These are phyloP conservation scores for Crenuchus spilurus DNA, from an alignment of 2,797 vertebrate genomes.

Conservation along the genomic window DNA sequence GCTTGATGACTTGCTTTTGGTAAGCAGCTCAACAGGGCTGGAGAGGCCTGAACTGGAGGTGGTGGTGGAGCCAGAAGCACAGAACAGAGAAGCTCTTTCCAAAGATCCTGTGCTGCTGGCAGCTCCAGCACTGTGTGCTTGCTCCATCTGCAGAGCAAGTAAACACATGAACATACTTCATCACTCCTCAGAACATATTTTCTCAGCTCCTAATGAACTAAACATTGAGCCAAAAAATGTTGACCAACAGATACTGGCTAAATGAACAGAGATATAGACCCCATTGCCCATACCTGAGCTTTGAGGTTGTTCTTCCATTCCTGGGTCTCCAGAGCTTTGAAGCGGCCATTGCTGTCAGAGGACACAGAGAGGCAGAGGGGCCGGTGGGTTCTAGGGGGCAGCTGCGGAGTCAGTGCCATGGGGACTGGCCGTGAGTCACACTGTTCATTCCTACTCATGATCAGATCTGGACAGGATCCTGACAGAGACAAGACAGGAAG, in stretches of 20 bases:
- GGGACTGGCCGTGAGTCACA: constrained; percentile 59
- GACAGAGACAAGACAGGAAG: not conserved
- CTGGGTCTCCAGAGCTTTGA: constrained; percentile 73
- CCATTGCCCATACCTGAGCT: constrained; percentile 71
- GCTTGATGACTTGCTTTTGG: constrained; percentile 76
- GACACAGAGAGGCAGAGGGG: constrained; percentile 75
- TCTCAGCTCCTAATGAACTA: not conserved
- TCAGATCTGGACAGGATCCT: constrained; percentile 81
- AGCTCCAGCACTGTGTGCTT: constrained; percentile 76
- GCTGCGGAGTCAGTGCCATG: constrained; percentile 71
- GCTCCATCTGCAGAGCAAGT: constrained; percentile 76
- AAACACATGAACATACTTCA: not conserved
- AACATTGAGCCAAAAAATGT: too few species aligned
- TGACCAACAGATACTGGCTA: too few species aligned
- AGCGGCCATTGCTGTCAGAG: constrained; percentile 75
- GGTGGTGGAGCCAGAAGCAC: constrained; percentile 67
- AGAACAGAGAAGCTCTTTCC: constrained; percentile 77
- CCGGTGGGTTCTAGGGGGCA: constrained; percentile 66
- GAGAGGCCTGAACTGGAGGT: constrained; percentile 67
- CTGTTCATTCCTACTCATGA: constrained; percentile 75
- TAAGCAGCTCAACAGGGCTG: constrained; percentile 69
- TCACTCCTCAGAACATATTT: not conserved
- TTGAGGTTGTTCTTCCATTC: constrained; percentile 81
- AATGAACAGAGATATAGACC: not conserved
- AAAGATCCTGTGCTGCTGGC: constrained; percentile 76